Evolutionary conservation across 2,113 vertebrate genomes (phyloP), one percentile per base, ranked within the genome.

Genomic region (Candoia aspera): DNA sequence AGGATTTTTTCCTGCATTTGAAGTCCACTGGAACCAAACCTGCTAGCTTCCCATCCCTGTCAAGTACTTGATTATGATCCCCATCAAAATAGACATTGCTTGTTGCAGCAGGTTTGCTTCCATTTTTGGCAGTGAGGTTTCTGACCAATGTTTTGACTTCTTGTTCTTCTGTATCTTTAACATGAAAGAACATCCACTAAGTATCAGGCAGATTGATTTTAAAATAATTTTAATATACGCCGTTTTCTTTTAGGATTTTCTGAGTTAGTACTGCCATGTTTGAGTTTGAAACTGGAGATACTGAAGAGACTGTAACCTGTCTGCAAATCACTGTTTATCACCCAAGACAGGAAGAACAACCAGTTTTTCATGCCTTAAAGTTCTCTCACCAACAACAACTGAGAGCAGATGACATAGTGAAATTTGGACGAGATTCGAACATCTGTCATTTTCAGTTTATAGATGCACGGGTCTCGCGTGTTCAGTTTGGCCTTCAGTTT

Each of bases 301-400:
- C 99, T 0, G 98, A 99, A 94, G 98, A 99, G 94, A 97, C 97
- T 0, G 91, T 97, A 9, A 98, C 98, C 0, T 98, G 98, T 91
- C 98, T 99, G 53, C 97, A 96, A 91, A 88, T 99, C 90, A 98
- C 97, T 4, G 49, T 99, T 1, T 99, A 98, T 94, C 98, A 99
- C 92, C 98, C 98, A 0, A 96, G 97, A 64, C 98, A 98, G 88
- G n/a, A 5, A 0, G 79, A 84, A 10, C 95, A 90, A 62, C 95
- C 91, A 53, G 88, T 98, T 42, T 99, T 98, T 91, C 90, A 85
- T 2, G 92, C 90, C 0, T 96, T 99, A 37, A 96, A 95, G 0
- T 94, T 98, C 92, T 84, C 60, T 42, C 93, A 24, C 54, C 96
- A 94, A 8, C 95, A 95, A 53, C 97, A 93, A 88, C 93, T 97